A percentile compares a stretch with the other conserved stretches of the same genome.
These are phyloP conservation scores for Acrocephalus kingi DNA, from an alignment of 2,113 vertebrate species.

Conservation along the genomic window DNA sequence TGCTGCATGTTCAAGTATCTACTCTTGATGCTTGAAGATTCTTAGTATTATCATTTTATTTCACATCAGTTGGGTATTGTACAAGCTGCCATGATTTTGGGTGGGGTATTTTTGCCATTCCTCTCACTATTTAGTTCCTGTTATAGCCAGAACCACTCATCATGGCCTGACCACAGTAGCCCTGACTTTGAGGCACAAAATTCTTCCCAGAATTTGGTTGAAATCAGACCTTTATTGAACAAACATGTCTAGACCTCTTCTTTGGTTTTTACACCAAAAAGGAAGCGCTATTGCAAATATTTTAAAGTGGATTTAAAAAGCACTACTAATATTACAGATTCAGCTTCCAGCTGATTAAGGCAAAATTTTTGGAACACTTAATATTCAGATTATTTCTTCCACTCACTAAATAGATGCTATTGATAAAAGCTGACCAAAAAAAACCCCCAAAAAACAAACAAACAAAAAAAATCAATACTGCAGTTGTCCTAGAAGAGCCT, in stretches of 20 bases:
- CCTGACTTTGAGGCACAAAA: neutral
- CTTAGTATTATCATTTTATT: neutral
- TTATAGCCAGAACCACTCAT: neutral
- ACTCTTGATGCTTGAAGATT: neutral
- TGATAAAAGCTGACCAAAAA: neutral
- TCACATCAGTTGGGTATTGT: neutral
- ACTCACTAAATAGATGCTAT: neutral
- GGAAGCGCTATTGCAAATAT: neutral
- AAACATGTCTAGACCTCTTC: neutral
- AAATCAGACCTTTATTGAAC: neutral
- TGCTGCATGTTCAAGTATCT: accelerated
- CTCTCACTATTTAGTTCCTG: neutral
- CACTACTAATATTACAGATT: neutral
- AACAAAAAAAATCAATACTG: neutral
- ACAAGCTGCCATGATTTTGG: neutral
- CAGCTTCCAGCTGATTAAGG: neutral
- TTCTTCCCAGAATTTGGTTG: neutral
- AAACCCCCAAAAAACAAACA: no score
- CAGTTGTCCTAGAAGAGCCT: neutral
- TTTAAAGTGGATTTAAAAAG: neutral
- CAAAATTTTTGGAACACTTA: neutral
- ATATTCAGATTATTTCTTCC: neutral
- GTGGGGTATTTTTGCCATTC: neutral
- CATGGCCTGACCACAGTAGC: neutral
- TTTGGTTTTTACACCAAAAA: neutral